phyloP scores from a whole-genome alignment of 92 coral and sea anemone genomes.

The Metridium senile region DNA sequence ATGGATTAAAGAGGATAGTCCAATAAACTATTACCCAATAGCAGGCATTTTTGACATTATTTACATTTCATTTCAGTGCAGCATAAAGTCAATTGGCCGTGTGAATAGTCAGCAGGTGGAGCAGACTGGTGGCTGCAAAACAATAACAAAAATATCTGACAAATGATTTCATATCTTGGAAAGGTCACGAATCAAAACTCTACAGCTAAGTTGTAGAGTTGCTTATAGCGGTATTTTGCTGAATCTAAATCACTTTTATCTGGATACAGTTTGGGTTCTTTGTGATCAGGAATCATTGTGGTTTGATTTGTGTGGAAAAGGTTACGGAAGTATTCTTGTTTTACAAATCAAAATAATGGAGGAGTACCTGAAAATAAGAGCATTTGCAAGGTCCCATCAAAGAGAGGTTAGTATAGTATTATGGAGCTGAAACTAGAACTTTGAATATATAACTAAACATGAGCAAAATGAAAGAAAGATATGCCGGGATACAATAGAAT shows the following conservation, averaged over 20 bases:
- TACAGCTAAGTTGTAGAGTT: background rate
- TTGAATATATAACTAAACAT: background rate
- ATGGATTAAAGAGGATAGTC: too few species aligned
- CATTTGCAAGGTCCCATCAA: constrained; percentile 22
- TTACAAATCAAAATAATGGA: constrained; percentile 6
- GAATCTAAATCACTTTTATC: too few species aligned
- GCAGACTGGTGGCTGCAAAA: background rate
- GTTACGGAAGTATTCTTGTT: too few species aligned
- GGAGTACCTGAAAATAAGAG: constrained; percentile 3
- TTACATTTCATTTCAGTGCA: background rate
- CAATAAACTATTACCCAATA: too few species aligned
- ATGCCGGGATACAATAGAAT: too few species aligned
- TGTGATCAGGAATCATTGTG: too few species aligned
- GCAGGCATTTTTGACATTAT: background rate
- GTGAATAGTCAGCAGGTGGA: constrained; percentile 11
- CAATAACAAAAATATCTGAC: background rate
- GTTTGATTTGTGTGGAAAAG: too few species aligned
- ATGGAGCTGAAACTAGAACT: too few species aligned
- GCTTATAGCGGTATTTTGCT: background rate
- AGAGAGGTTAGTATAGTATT: constrained; percentile 13
- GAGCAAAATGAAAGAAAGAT: background rate
- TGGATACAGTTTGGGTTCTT: background rate
- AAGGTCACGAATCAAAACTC: background rate
- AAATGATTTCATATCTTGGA: constrained; percentile 11
- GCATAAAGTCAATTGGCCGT: constrained; percentile 1